Conservation (phyloP, 2,888 invertebrate genomes). For the Hymenopus coronatus region DNA sequence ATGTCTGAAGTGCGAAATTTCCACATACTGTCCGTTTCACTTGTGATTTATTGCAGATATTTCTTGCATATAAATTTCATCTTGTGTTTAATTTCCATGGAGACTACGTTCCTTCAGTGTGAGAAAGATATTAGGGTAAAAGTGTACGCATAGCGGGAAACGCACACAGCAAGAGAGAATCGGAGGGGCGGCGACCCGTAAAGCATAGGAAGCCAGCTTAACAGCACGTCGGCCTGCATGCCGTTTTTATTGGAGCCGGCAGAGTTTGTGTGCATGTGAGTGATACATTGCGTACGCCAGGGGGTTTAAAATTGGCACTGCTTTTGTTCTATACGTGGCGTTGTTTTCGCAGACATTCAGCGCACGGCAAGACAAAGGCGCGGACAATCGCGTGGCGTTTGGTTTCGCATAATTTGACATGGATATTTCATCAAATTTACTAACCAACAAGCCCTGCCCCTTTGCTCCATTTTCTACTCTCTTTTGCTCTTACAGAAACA, state of each 20-base stretch:
- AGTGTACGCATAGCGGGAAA: neutral
- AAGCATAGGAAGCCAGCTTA: neutral
- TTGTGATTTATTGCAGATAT: neutral
- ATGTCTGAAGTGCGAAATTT: no score
- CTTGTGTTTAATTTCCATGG: neutral
- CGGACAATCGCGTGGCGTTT: neutral
- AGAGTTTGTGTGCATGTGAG: neutral
- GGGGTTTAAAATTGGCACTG: neutral
- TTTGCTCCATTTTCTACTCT: neutral
- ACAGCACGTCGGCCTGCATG: neutral
- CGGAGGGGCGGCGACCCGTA: neutral
- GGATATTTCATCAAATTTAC: neutral
- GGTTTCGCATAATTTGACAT: neutral
- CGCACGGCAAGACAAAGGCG: neutral
- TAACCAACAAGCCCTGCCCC: neutral
- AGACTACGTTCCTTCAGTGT: neutral
- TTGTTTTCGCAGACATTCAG: neutral
- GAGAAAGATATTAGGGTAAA: neutral
- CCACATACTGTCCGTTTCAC: neutral
- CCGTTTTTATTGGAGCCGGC: neutral
- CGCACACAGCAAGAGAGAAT: neutral
- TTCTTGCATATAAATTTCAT: neutral
- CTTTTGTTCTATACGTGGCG: neutral
- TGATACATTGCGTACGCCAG: neutral
- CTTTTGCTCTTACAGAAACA: neutral